phyloP scores from a whole-genome alignment of 2,113 vertebrate species.

The Sinocyclocheilus rhinocerous region DNA sequence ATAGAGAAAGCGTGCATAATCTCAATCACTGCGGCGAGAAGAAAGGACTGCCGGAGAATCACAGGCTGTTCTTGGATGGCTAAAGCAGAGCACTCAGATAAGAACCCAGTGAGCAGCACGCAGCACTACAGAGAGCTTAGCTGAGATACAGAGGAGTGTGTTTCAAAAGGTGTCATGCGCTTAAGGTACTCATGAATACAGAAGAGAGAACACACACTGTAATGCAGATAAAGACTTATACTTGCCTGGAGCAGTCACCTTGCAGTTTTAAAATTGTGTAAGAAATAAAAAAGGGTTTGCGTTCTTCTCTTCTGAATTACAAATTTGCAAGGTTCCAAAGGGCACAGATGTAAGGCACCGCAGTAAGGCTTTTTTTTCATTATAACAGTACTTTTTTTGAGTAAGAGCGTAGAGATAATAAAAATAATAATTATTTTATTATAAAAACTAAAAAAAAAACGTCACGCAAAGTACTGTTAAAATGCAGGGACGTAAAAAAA shows the following conservation, averaged over 20 bases:
- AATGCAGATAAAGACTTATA: slow-evolving; percentile 70
- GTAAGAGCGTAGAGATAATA: background rate
- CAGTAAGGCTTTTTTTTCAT: background rate
- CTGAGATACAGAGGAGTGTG: slow-evolving; percentile 56
- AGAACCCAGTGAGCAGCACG: slow-evolving; percentile 37
- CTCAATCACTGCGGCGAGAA: slow-evolving; percentile 36
- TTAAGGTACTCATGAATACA: slow-evolving; percentile 63
- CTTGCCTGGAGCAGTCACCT: slow-evolving; percentile 68
- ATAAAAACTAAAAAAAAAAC: no score
- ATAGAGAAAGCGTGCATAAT: slow-evolving; percentile 54
- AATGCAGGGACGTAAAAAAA: no score
- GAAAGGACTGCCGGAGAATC: slow-evolving; percentile 38
- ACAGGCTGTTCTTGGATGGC: slow-evolving; percentile 35
- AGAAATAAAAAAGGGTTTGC: slow-evolving; percentile 55
- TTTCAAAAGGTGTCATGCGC: slow-evolving; percentile 71
- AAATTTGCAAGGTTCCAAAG: background rate
- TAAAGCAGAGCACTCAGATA: slow-evolving; percentile 37
- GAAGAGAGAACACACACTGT: slow-evolving; percentile 67
- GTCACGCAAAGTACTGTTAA: no score
- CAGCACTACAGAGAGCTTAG: slow-evolving; percentile 46
- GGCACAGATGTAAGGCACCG: background rate
- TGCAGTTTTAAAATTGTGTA: slow-evolving; percentile 71
- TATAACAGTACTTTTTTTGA: background rate
- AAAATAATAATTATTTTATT: no score
- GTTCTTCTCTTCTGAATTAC: slow-evolving; percentile 42